These are phyloP conservation scores for Hylyphantes graminicola DNA, from an alignment of 1,140 invertebrate species.

Conservation along the genomic window DNA sequence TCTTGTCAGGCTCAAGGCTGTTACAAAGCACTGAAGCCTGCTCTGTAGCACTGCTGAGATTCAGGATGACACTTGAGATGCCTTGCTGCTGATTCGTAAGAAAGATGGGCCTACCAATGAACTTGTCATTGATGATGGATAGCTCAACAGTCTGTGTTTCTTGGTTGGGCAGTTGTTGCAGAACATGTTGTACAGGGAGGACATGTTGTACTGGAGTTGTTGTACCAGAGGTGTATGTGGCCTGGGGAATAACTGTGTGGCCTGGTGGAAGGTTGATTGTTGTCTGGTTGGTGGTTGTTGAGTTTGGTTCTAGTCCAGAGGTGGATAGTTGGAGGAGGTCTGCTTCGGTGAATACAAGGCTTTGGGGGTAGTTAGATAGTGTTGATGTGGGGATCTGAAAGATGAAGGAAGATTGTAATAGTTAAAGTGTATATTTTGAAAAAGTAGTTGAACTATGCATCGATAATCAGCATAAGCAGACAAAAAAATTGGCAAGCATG, in stretches of 20 bases:
- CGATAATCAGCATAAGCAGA: too few relatives aligned
- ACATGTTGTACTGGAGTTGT: neutral
- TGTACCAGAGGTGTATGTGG: slow-evolving; percentile 8
- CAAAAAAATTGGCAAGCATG: too few relatives aligned
- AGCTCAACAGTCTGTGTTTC: slow-evolving; percentile 40
- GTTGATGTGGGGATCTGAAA: slow-evolving; percentile 43
- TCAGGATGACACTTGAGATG: slow-evolving; percentile 32
- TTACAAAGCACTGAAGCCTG: slow-evolving; percentile 27
- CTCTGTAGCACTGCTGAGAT: slow-evolving; percentile 34
- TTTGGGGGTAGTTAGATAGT: slow-evolving; percentile 34
- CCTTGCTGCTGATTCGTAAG: slow-evolving; percentile 32
- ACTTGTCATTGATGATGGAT: slow-evolving; percentile 53
- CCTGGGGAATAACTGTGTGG: slow-evolving; percentile 15
- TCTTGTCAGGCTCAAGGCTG: slow-evolving; percentile 13
- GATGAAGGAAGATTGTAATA: neutral
- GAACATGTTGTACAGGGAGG: slow-evolving; percentile 31
- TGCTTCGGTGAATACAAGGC: slow-evolving; percentile 43
- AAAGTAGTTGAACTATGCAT: too few relatives aligned
- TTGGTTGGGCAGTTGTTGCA: slow-evolving; percentile 32
- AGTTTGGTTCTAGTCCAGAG: slow-evolving; percentile 29
- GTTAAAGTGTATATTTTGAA: too few relatives aligned
- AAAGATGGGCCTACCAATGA: slow-evolving; percentile 31
- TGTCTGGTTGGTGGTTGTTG: neutral
- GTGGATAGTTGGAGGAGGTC: slow-evolving; percentile 39
- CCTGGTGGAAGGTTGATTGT: slow-evolving; percentile 1